Conservation (phyloP, 2,113 vertebrate genomes). For the Myrmophylax atrothorax region DNA sequence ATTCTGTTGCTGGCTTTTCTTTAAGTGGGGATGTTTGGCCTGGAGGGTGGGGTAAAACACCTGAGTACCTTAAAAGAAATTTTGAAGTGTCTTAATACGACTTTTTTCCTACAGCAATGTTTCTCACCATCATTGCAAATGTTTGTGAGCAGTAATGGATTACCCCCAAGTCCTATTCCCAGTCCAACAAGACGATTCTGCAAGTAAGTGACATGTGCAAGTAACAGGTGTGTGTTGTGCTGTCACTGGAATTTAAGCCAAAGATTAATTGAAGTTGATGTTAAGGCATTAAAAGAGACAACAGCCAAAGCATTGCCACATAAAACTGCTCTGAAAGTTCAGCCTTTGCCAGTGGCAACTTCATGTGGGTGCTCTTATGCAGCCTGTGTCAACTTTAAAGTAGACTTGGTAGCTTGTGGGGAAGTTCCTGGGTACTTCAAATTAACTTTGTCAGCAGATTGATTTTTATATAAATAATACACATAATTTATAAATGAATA, state of each 20-base stretch:
- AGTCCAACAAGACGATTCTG: slow-evolving; percentile 91
- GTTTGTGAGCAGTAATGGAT: slow-evolving; percentile 91
- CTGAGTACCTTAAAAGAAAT: not conserved
- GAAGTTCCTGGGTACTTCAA: not conserved
- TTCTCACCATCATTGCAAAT: slow-evolving; percentile 96
- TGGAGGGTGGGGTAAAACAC: not conserved
- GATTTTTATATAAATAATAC: not conserved
- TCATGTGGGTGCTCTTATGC: not conserved
- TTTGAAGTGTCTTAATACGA: not conserved
- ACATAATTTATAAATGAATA: not conserved
- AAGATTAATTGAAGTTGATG: not conserved
- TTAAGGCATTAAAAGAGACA: not conserved
- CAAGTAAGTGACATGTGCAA: slow-evolving; percentile 69
- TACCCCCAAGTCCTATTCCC: slow-evolving; percentile 88
- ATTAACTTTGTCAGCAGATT: not conserved
- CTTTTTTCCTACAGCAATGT: slow-evolving; percentile 81
- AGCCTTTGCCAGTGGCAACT: not conserved
- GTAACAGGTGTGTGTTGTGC: not conserved
- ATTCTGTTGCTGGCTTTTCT: not conserved
- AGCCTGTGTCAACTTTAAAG: not conserved
- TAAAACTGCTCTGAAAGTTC: not conserved
- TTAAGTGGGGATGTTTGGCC: not conserved
- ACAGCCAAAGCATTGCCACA: not conserved
- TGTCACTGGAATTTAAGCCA: not conserved
- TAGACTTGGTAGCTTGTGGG: not conserved